phyloP scores from a whole-genome alignment of 2,888 invertebrate genomes.

The Anthoptus insignis region DNA sequence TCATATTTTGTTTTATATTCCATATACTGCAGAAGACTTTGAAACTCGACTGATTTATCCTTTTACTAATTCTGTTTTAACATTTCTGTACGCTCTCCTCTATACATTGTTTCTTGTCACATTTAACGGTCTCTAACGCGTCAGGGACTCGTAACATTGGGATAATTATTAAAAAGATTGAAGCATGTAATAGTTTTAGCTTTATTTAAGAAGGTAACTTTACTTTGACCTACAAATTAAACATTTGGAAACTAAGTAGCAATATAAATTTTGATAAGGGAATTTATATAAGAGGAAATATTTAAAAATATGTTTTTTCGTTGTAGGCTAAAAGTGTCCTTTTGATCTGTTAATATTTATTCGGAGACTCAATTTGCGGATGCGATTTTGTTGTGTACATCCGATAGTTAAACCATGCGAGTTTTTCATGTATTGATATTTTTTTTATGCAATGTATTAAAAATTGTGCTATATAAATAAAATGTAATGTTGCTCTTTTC shows the following conservation, averaged over 20 bases:
- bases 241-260: constrained; percentile 7
- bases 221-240: constrained; percentile 18
- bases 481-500: no score
- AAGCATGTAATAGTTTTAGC: constrained; percentile 6
- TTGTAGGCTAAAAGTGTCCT: constrained; percentile 16
- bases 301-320: background rate
- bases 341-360: background rate
- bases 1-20: constrained; percentile 22
- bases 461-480: no score
- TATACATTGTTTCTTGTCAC: constrained; percentile 10
- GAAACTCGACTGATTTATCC: constrained; percentile 28
- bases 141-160: background rate
- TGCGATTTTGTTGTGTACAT: constrained; percentile 27
- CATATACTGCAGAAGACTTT: constrained; percentile 23
- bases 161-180: background rate
- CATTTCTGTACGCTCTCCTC: constrained; percentile 24
- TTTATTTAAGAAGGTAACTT: constrained; percentile 7
- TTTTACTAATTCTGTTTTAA: constrained; percentile 17
- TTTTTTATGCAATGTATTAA: no score
- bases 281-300: constrained; percentile 12
- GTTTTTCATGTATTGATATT: no score
- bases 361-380: background rate
- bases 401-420: background rate
- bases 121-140: background rate
- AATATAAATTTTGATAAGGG: constrained; percentile 16